Evolutionary conservation across 2,797 vertebrate genomes (phyloP).

Genomic region (Phataginus tetradactyla): DNA sequence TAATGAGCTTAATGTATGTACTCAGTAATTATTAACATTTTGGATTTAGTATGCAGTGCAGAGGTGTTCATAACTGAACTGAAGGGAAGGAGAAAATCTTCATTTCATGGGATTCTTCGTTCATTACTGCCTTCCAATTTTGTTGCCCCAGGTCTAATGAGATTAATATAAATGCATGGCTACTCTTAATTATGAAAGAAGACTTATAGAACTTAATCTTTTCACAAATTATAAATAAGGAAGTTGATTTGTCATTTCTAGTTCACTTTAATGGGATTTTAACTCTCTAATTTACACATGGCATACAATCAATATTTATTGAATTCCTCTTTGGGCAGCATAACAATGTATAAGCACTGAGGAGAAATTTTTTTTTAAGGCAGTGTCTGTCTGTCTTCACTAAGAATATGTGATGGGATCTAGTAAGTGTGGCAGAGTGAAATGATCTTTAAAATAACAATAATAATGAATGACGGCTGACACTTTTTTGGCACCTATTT

Average conservation of each 20-base stretch:
- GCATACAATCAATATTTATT: conserved; percentile 59
- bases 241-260: conserved; percentile 67
- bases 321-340: conserved; percentile 54
- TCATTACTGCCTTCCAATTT: conserved; percentile 49
- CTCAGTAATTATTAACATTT: conserved; percentile 54
- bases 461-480: neutral
- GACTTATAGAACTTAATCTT: conserved; percentile 61
- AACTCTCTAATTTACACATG: conserved; percentile 68
- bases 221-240: conserved; percentile 62
- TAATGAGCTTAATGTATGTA: neutral
- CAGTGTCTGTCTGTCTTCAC: neutral
- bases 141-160: conserved; percentile 32
- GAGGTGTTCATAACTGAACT: conserved; percentile 30
- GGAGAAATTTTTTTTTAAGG: neutral
- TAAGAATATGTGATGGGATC: neutral
- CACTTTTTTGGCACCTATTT: conserved; percentile 10
- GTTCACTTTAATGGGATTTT: conserved; percentile 63
- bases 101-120: conserved; percentile 34
- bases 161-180: conserved; percentile 11
- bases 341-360: neutral
- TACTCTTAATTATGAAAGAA: conserved; percentile 57
- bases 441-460: conserved; percentile 12
- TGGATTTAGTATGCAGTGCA: neutral
- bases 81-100: conserved; percentile 26
- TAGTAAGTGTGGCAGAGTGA: neutral